phyloP scores from a whole-genome alignment of 2,888 invertebrate genomes.

The Callyntrura guangdongensis region DNA sequence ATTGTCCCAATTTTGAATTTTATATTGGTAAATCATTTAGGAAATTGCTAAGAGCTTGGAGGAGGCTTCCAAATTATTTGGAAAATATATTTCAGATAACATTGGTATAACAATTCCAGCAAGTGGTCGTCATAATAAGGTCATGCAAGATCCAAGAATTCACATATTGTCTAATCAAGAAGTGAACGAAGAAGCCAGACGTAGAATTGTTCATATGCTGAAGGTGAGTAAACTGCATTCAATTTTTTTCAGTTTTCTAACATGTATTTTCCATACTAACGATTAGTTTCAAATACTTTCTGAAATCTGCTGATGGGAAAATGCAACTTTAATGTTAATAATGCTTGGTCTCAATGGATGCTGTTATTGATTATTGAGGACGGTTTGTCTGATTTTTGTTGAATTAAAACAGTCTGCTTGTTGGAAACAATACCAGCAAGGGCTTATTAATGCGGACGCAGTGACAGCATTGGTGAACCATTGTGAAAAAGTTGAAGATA shows the following conservation, averaged over 20 bases:
- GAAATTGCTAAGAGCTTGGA: constrained; percentile 70
- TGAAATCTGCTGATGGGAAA: too few relatives aligned
- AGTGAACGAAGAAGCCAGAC: constrained; percentile 88
- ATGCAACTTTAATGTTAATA: not conserved
- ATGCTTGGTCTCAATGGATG: too few relatives aligned
- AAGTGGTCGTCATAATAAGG: constrained; percentile 65
- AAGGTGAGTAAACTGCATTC: too few relatives aligned
- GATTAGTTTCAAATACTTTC: too few relatives aligned
- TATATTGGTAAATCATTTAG: constrained; percentile 30
- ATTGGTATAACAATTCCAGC: constrained; percentile 42
- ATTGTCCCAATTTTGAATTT: not conserved
- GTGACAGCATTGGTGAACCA: constrained; percentile 88
- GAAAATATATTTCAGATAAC: constrained; percentile 67
- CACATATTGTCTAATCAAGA: constrained; percentile 85
- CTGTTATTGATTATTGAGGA: not conserved
- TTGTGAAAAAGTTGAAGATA: constrained; percentile 87
- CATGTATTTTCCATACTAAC: too few relatives aligned
- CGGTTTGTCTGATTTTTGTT: not conserved
- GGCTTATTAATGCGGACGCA: constrained; percentile 88
- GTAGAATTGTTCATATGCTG: constrained; percentile 88
- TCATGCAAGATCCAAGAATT: constrained; percentile 73
- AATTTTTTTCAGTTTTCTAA: too few relatives aligned
- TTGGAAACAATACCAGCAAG: constrained; percentile 89
- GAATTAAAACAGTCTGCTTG: constrained; percentile 86
- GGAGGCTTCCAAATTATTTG: constrained; percentile 72